phyloP scores from a whole-genome alignment of 2,888 invertebrate genomes.

The Leucoma salicis region DNA sequence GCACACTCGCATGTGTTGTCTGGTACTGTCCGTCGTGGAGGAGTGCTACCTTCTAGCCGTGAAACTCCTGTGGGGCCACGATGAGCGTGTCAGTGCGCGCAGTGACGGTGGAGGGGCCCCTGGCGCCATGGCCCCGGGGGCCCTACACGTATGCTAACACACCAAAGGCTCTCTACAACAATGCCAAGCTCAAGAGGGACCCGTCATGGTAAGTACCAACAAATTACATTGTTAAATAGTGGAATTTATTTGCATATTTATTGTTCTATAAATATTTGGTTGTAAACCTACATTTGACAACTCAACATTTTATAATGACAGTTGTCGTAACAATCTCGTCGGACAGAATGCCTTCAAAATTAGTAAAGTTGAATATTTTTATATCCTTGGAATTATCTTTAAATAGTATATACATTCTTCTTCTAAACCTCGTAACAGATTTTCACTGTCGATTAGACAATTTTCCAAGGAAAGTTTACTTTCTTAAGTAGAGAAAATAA shows the following conservation, averaged over 20 bases:
- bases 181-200: conserved; percentile 74
- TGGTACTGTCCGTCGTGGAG: conserved; percentile 51
- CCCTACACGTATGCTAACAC: conserved; percentile 83
- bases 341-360: too few species aligned
- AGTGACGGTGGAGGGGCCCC: conserved; percentile 70
- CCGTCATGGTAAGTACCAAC: conserved; percentile 68
- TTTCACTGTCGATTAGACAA: too few species aligned
- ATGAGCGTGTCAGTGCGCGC: conserved; percentile 71
- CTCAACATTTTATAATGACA: too few species aligned
- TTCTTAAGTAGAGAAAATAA: too few species aligned
- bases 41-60: conserved; percentile 45
- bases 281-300: too few species aligned
- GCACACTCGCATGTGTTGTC: conserved; percentile 54
- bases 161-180: conserved; percentile 83
- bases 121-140: conserved; percentile 53
- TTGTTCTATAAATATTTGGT: too few species aligned
- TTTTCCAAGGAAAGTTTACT: too few species aligned
- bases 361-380: too few species aligned
- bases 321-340: too few species aligned
- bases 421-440: too few species aligned
- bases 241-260: not conserved
- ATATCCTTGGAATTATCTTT: too few species aligned
- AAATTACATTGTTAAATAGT: not conserved
- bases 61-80: conserved; percentile 20
- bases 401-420: too few species aligned